Evolutionary conservation across 2,888 invertebrate species (phyloP), one percentile per base, ranked within the genome.

Genomic region (Euplagia quadripunctaria): DNA sequence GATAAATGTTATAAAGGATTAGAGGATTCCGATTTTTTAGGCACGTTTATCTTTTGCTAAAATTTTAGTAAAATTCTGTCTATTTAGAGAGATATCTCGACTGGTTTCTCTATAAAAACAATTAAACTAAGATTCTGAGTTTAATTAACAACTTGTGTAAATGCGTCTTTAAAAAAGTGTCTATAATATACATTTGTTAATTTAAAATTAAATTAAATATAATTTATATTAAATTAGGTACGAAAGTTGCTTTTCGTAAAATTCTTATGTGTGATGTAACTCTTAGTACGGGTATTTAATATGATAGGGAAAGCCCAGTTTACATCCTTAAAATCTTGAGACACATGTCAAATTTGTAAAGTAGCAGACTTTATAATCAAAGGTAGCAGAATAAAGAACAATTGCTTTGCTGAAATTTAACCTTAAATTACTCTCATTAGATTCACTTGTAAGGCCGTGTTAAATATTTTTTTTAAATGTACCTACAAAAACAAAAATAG

Each of bases 201-300:
- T 14, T 61, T 31, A 14, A 61, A 20, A 58, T 61, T 31, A 31
- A 61, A 12, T 61, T 61, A 51, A 12, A 43, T n/a, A 11, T 64
- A 42, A 65, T 51, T 66, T 49, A 66, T 51, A 66, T 66, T 66
- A 61, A 31, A 16, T 51, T 66, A 31, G 9, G 49, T 51, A 31
- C 9, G 16, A 49, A 66, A 31, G 31, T 31, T 61, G 61, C 7
- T 31, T 31, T 61, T 61, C 14, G 5, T 31, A 61, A 61, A 31
- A 61, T 31, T 46, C 11, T 31, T 51, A 46, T 20, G 4, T 51
- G 31, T 31, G 5, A 16, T 49, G 20, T 8, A 46, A 42, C 12
- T 46, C 64, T 64, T 17, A 46, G 46, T 64, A 46, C 46, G 20
- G 64, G 64, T 43, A 65, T 64, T 64, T 64, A 43, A 43, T n/a